Conservation (phyloP, 2,113 vertebrate species). For the Odocoileus hemionus region DNA sequence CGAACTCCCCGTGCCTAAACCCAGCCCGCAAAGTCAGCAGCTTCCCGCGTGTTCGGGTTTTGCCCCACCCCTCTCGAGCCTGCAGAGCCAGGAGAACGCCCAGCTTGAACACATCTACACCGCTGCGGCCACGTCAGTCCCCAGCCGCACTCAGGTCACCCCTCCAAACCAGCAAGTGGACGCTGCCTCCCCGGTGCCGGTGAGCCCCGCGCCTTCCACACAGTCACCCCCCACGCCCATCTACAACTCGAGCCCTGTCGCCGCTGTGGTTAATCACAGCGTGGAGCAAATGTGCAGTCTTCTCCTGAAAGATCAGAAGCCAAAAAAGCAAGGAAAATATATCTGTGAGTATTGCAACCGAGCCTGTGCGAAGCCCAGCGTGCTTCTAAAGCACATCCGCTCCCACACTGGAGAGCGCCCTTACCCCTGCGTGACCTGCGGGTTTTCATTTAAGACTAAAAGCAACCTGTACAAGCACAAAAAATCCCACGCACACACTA, state of each 20-base stretch:
- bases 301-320: slow-evolving; percentile 94
- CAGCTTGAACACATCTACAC: slow-evolving; percentile 87
- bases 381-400: slow-evolving; percentile 97
- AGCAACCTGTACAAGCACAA: slow-evolving; percentile 99
- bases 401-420: slow-evolving; percentile 98
- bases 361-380: slow-evolving; percentile 97
- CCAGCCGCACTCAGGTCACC: slow-evolving; percentile 86
- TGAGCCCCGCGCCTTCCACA: slow-evolving; percentile 86
- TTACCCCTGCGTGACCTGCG: slow-evolving; percentile 96
- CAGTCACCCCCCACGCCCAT: slow-evolving; percentile 88
- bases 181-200: slow-evolving; percentile 86
- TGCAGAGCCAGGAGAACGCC: slow-evolving; percentile 82
- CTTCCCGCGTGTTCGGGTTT: slow-evolving; percentile 79
- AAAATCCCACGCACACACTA: slow-evolving; percentile 98
- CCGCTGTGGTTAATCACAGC: slow-evolving; percentile 88
- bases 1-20: slow-evolving; percentile 67
- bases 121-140: slow-evolving; percentile 81
- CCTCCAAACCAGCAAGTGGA: slow-evolving; percentile 89
- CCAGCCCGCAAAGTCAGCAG: slow-evolving; percentile 75
- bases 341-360: slow-evolving; percentile 96
- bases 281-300: slow-evolving; percentile 89
- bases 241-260: slow-evolving; percentile 89
- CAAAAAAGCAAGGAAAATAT: slow-evolving; percentile 97
- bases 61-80: slow-evolving; percentile 76
- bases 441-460: slow-evolving; percentile 99